Evolutionary conservation across 2,113 vertebrate species (phyloP).

Genomic region (human (Homo sapiens)): DNA sequence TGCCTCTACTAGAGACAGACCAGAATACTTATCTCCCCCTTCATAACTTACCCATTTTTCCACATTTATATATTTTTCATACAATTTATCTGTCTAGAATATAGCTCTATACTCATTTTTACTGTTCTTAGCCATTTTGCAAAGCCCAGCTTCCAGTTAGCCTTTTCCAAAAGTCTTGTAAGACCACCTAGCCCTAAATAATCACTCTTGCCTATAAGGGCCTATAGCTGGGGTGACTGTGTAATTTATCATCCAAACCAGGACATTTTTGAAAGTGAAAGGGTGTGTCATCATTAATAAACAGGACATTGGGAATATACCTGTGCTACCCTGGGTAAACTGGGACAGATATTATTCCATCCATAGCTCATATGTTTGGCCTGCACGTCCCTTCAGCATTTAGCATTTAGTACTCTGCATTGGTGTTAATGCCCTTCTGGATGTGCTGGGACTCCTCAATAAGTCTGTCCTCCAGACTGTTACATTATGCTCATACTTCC

Average conservation of each 20-base stretch:
- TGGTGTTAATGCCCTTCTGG: neutral
- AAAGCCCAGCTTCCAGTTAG: neutral
- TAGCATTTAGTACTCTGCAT: neutral
- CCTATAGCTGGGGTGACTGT: neutral
- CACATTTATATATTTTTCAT: neutral
- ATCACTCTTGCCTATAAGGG: neutral
- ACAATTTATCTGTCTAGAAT: neutral
- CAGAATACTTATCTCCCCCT: neutral
- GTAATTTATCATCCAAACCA: neutral
- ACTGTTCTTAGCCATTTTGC: neutral
- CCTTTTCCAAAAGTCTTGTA: neutral
- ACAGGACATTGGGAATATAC: neutral
- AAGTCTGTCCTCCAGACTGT: neutral
- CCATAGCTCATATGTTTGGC: neutral
- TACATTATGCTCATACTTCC: neutral
- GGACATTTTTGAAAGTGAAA: neutral
- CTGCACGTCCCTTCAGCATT: neutral
- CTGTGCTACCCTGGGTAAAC: neutral
- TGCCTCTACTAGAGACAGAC: neutral
- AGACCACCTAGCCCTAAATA: neutral
- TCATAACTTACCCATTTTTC: neutral
- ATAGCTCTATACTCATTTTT: neutral
- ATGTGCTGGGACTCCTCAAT: neutral
- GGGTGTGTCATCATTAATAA: neutral
- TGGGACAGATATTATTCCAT: neutral